phyloP scores from a whole-genome alignment of 2,113 vertebrate genomes.

The Alectura lathami region DNA sequence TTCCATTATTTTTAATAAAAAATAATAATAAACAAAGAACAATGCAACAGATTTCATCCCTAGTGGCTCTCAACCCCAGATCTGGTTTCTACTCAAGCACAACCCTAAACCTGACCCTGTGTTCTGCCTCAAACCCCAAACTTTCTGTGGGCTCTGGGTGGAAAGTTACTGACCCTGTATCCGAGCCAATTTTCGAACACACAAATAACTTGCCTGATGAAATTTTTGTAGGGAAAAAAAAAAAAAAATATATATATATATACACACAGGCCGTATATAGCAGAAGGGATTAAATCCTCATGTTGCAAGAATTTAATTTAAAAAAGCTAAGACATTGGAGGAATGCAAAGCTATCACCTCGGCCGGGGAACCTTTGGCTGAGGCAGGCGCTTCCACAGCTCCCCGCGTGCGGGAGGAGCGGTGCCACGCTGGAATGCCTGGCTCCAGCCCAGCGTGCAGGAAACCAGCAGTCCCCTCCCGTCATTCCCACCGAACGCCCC shows the following conservation, averaged over 20 bases:
- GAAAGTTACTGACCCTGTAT: conserved; percentile 60
- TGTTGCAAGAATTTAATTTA: conserved; percentile 73
- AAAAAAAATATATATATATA: fast-evolving
- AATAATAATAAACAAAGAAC: background rate
- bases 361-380: conserved; percentile 69
- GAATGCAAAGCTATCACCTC: conserved; percentile 66
- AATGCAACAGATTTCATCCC: conserved; percentile 17
- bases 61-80: background rate
- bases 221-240: conserved; percentile 2
- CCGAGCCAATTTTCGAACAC: conserved; percentile 43
- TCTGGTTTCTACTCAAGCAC: background rate
- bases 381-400: conserved; percentile 53
- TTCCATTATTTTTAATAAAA: conserved; percentile 18
- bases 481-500: background rate
- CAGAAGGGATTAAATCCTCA: conserved; percentile 70
- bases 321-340: conserved; percentile 62
- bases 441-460: conserved; percentile 24
- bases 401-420: conserved; percentile 38
- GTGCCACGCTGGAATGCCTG: conserved; percentile 55
- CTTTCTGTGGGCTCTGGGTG: conserved; percentile 19
- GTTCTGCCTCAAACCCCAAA: conserved; percentile 46
- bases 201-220: conserved; percentile 51
- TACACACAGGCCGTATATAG: background rate
- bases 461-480: conserved; percentile 1
- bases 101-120: conserved; percentile 25